Evolutionary conservation across 2,113 vertebrate genomes (phyloP).

Genomic region (Muntiacus muntjak): DNA sequence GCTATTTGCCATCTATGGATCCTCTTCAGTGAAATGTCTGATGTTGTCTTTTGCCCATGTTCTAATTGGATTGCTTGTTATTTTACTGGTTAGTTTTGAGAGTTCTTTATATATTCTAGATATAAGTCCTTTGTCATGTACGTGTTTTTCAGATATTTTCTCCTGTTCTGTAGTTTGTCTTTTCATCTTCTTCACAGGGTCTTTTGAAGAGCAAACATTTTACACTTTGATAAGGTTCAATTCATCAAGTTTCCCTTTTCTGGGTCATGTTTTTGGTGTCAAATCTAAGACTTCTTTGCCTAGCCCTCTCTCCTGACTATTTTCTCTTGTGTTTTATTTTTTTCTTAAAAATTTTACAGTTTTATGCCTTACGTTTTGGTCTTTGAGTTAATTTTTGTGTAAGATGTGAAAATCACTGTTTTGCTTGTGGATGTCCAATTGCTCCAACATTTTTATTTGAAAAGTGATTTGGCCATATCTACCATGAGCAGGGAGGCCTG

Average conservation of each 20-base stretch:
- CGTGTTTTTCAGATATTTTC: background rate
- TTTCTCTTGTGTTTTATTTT: background rate
- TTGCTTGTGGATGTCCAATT: background rate
- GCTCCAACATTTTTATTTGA: background rate
- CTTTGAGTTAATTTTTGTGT: background rate
- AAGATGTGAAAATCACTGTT: background rate
- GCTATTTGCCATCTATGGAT: constrained; percentile 15
- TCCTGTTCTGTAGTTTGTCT: background rate
- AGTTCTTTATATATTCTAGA: constrained; percentile 6
- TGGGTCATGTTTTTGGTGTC: background rate
- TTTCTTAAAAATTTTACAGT: background rate
- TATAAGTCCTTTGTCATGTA: background rate
- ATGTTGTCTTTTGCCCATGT: background rate
- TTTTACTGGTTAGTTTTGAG: background rate
- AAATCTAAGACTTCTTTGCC: background rate
- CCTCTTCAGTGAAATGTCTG: background rate
- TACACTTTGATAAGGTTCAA: background rate
- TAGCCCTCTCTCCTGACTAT: background rate
- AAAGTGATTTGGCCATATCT: background rate
- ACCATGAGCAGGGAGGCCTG: background rate
- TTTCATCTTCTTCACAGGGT: background rate
- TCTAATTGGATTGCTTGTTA: constrained; percentile 16
- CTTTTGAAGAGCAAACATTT: background rate
- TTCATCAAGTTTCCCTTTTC: background rate
- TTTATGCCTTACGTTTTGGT: background rate